Evolutionary conservation across 2,888 invertebrate species (phyloP), one percentile per base, ranked within the genome.

Genomic region (Pammene aurita): DNA sequence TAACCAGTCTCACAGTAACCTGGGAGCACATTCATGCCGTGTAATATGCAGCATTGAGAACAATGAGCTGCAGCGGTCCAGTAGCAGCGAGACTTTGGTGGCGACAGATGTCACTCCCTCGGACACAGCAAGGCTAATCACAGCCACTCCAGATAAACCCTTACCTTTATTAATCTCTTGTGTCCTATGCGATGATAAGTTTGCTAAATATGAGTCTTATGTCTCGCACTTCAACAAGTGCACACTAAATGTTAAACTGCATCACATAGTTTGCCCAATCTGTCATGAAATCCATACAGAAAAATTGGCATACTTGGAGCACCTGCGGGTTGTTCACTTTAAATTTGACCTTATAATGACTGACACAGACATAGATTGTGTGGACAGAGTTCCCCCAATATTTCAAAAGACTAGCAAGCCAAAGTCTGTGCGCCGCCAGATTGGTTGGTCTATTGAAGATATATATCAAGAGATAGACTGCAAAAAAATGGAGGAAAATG

Each of bases 381-480:
- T 91, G 57, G 92, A 92, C 76, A 86, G 38, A 35, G 70, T 88
- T 78, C 84, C 85, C 64, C 90, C 90, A n/a, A 82, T 84, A 42
- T 77, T 88, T 73, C 86, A 87, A 71, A 90, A 90, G 78, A 85
- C 84, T 2, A 85, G 88, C 60, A 86, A 82, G 75, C 88, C 90
- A 0, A 91, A 87, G 76, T 75, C 86, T 38, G 91, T 90, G 9
- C 82, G 92, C 34, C 83, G 92, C 41, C 90, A 92, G 80, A 92
- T 92, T 78, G 92, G 91, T 84, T 92, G 92, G 92, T 92, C 92
- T 70, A 79, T 89, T 79, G 92, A 92, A 77, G 92, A 92, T 77
- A 92, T 92, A 75, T 92, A 92, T 76, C 92, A 92, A 80, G 92
- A 92, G 77, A 92, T 92, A 80, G 91, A 90, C 72, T 91, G 89